Evolutionary conservation across 2,888 invertebrate genomes (phyloP), one percentile per base, ranked within the genome.

Genomic region (Drosophila nigritarsus): DNA sequence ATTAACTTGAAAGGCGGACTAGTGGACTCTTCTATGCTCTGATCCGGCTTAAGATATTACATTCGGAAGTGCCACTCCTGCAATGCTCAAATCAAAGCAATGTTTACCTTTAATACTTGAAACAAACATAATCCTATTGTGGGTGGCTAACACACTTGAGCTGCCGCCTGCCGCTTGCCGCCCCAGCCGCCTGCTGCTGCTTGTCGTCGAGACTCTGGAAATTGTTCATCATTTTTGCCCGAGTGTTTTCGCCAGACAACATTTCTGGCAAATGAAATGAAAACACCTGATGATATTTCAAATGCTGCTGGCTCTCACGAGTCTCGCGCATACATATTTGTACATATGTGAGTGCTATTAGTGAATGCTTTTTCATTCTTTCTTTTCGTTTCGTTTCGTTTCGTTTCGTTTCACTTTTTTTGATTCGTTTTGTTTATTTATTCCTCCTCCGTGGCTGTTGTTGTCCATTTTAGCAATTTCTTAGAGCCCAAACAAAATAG

Each of bases 181-280:
- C n/a, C n/a, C n/a, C n/a, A n/a, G n/a, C n/a, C n/a, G n/a, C n/a
- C n/a, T 18, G 48, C 51, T 27, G 40, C 34, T 55, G 42, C 45
- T 58, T 20, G 30, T 24, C 65, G 45, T 18, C 27, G 40, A 40
- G 38, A 45, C 8, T 61, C 51, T 55, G 49, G 65, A 64, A 63
- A 65, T 77, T 77, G 54, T 83, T 59, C 73, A 76, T 76, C 84
- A 73, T 70, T 70, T 82, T 73, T 62, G 48, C 34, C 72, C 73
- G 50, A 49, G 62, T 36, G 65, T 54, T 67, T 53, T 56, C 34
- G 50, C 71, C 83, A 90, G 75, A 65, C 65, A 91, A 90, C 92
- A 90, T 88, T 91, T 91, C 87, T 90, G 83, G 85, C 86, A 91
- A 92, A 91, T 91, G 90, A 91, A 91, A 91, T 90, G 91, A 92